Conservation (phyloP, 2,797 vertebrate species). For the Enteromius treurensis region DNA sequence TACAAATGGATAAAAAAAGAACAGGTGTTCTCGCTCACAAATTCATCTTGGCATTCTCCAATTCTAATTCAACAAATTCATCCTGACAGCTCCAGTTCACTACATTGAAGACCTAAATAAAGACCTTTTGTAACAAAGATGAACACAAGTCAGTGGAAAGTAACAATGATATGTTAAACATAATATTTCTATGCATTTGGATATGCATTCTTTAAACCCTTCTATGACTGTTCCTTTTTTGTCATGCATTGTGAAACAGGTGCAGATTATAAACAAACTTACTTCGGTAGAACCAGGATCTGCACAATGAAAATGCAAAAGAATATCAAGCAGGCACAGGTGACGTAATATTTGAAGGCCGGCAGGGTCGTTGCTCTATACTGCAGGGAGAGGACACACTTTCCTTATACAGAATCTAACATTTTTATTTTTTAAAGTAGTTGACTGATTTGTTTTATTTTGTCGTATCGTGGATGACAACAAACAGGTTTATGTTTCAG, state of each 20-base stretch:
- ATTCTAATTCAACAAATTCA: background rate
- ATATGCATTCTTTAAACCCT: background rate
- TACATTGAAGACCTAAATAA: background rate
- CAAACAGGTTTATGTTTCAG: background rate
- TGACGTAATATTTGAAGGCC: conserved; percentile 98
- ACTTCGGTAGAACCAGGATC: conserved; percentile 96
- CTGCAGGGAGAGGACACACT: conserved; percentile 74
- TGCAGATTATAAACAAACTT: conserved; percentile 44
- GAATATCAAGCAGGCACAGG: conserved; percentile 96
- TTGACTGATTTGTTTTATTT: conserved; percentile 15
- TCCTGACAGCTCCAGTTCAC: conserved; percentile 7
- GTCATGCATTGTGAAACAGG: background rate
- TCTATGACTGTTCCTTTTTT: background rate
- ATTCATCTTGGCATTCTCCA: background rate
- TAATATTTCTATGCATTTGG: background rate
- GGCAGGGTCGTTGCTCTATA: conserved; percentile 94
- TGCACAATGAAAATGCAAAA: conserved; percentile 97
- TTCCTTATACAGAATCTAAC: conserved; percentile 4
- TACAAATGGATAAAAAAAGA: background rate
- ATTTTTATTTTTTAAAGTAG: background rate
- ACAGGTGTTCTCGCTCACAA: background rate
- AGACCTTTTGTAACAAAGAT: background rate
- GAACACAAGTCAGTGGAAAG: background rate
- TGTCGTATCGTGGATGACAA: background rate
- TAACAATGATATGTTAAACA: background rate